Percentiles rank a stretch among this genome's conserved stretches.
These are phyloP conservation scores for Dasypolia templi DNA, from an alignment of 2,888 invertebrate species.

Conservation along the genomic window DNA sequence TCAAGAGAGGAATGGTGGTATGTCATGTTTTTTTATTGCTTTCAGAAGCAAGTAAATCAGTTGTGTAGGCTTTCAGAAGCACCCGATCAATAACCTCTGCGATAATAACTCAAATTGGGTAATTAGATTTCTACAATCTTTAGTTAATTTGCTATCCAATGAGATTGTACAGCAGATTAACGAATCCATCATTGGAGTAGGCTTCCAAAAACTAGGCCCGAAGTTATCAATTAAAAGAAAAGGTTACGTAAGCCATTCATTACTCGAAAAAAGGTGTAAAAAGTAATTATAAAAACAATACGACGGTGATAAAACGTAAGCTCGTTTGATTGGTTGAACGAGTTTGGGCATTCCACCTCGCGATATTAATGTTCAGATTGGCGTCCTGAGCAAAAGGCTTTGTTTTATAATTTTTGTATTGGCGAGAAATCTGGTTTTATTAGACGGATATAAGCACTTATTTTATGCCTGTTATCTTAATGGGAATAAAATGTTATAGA, in stretches of 20 bases:
- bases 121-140: neutral
- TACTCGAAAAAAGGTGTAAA: constrained; percentile 33
- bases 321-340: constrained; percentile 70
- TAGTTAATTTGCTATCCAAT: neutral
- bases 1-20: constrained; percentile 7
- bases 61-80: neutral
- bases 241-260: constrained; percentile 11
- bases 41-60: neutral
- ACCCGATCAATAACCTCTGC: neutral
- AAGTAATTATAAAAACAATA: constrained; percentile 64
- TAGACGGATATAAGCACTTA: constrained; percentile 12
- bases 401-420: constrained; percentile 47
- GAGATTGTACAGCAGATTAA: neutral
- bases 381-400: constrained; percentile 47
- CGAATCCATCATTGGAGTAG: neutral
- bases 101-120: neutral
- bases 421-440: constrained; percentile 26
- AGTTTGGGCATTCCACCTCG: constrained; percentile 60
- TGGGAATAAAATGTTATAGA: constrained; percentile 13
- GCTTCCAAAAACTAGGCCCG: neutral
- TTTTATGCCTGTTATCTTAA: constrained; percentile 13
- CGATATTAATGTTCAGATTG: constrained; percentile 61
- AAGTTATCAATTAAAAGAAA: constrained; percentile 23
- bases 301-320: constrained; percentile 69
- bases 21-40: neutral